These are phyloP conservation scores for Simalia tracyae DNA, from an alignment of 2,797 vertebrate genomes.

Conservation along the genomic window DNA sequence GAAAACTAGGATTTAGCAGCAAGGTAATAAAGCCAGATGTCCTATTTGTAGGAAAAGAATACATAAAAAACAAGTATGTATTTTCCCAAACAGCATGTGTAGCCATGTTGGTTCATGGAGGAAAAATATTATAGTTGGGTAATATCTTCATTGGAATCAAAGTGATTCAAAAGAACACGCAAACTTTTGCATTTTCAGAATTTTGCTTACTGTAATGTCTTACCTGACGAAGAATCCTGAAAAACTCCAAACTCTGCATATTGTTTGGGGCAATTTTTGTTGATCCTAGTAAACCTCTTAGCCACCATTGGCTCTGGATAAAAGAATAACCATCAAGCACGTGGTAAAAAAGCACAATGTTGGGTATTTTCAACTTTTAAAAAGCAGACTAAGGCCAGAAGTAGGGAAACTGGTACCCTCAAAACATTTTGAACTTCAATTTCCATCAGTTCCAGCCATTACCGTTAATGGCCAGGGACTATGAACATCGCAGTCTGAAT, in stretches of 20 bases:
- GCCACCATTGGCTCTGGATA: background rate
- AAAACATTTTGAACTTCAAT: background rate
- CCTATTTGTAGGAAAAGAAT: background rate
- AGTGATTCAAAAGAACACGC: background rate
- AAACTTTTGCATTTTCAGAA: background rate
- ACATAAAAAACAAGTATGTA: background rate
- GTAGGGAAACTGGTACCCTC: background rate
- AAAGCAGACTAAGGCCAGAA: background rate
- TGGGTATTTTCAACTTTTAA: background rate
- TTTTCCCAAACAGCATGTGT: background rate
- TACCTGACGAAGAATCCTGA: background rate
- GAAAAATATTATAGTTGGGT: background rate
- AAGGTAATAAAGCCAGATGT: too few species aligned
- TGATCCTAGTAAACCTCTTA: background rate
- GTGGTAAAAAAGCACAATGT: background rate
- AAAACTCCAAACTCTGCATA: background rate
- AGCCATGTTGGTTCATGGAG: background rate
- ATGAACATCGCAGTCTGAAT: background rate
- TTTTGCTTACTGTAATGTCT: background rate
- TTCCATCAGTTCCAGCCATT: background rate
- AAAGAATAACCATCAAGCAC: background rate
- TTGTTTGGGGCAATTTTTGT: background rate
- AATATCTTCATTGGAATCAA: background rate
- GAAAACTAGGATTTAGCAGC: background rate
- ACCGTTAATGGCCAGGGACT: background rate